phyloP scores from a whole-genome alignment of 1,140 invertebrate genomes.

The Maniola jurtina region DNA sequence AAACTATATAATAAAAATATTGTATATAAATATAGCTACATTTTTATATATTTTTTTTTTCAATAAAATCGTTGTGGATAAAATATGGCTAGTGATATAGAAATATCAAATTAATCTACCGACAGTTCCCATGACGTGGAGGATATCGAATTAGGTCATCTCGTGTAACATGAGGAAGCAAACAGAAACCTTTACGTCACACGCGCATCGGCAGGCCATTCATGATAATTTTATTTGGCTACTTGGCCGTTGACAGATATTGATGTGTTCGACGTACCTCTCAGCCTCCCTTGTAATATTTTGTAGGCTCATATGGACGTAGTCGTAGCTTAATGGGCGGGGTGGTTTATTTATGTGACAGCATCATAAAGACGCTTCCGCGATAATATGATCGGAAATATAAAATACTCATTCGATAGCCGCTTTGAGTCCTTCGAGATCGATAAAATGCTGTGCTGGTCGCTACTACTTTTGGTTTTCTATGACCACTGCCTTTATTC shows the following conservation, averaged over 20 bases:
- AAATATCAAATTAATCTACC: conserved; percentile 1
- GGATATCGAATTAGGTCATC: conserved; percentile 53
- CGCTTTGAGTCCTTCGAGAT: neutral
- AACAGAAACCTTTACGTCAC: conserved; percentile 47
- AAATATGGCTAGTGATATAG: conserved; percentile 33
- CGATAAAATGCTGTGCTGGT: neutral
- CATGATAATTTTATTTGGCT: conserved; percentile 71
- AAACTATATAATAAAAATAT: too few species aligned
- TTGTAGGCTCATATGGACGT: conserved; percentile 42
- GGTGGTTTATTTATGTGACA: conserved; percentile 62
- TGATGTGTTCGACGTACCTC: conserved; percentile 55
- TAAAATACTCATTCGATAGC: conserved; percentile 2
- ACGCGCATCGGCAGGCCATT: conserved; percentile 42
- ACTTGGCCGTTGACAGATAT: conserved; percentile 66
- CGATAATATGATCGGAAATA: conserved; percentile 47
- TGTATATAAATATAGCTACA: neutral
- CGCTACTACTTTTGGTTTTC: neutral
- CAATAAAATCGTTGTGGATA: conserved; percentile 13
- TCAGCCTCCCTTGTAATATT: conserved; percentile 51
- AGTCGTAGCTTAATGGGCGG: conserved; percentile 45
- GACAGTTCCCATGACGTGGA: conserved; percentile 3
- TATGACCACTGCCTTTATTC: neutral
- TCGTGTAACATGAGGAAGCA: conserved; percentile 48
- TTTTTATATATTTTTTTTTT: neutral
- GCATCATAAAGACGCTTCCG: conserved; percentile 45